Evolutionary conservation across 2,113 vertebrate species (phyloP).

Genomic region (Hypocryptadius cinnamomeus): DNA sequence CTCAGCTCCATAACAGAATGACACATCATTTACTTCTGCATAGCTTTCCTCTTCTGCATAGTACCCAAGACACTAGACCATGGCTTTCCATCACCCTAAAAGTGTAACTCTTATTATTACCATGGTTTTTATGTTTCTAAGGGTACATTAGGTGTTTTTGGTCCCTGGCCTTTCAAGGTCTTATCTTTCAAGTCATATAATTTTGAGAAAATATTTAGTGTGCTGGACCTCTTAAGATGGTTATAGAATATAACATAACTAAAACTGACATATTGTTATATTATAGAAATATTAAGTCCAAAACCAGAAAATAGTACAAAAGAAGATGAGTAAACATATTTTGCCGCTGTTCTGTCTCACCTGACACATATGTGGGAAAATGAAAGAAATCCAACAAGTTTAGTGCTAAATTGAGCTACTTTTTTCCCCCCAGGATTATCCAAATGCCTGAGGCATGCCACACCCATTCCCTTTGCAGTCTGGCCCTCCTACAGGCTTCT

Average conservation of each 20-base stretch:
- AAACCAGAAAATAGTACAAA: not conserved
- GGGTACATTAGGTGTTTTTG: not conserved
- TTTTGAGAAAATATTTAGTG: not conserved
- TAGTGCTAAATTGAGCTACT: not conserved
- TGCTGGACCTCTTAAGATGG: not conserved
- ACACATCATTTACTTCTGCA: not conserved
- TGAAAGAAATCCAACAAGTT: not conserved
- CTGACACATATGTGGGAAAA: not conserved
- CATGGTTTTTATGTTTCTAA: not conserved
- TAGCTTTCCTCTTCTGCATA: not conserved
- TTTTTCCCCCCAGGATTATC: not conserved
- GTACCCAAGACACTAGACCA: not conserved
- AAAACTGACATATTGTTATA: not conserved
- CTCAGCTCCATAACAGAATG: not conserved
- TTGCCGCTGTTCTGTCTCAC: not conserved
- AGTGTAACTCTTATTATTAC: not conserved
- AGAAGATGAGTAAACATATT: not conserved
- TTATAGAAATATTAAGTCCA: not conserved
- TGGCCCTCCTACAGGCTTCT: not conserved
- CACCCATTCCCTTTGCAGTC: not conserved
- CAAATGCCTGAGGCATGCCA: not conserved
- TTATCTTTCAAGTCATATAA: not conserved
- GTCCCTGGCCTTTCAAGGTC: not conserved
- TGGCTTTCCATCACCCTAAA: not conserved
- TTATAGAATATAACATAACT: not conserved